Percentiles rank a stretch among this genome's conserved stretches.
Conservation (phyloP, 2,888 invertebrate species). For the Microplitis deprimator region DNA sequence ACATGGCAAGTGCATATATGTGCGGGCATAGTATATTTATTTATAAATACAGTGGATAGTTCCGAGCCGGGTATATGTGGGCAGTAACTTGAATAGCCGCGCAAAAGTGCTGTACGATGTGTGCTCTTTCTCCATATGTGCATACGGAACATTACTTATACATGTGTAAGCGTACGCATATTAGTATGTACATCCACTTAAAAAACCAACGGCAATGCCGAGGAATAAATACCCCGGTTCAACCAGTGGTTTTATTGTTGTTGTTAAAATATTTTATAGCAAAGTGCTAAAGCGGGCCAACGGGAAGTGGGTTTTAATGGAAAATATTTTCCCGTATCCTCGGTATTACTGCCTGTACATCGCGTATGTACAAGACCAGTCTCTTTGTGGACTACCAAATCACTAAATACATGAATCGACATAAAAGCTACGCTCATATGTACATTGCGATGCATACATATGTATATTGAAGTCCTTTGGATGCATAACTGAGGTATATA, state of each 20-base stretch:
- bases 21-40: background rate
- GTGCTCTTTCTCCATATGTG: background rate
- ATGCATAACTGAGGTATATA: background rate
- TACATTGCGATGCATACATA: background rate
- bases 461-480: background rate
- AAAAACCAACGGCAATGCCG: background rate
- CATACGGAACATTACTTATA: slow-evolving; percentile 2
- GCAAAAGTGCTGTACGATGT: slow-evolving; percentile 18
- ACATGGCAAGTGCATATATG: too few species aligned
- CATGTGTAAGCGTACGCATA: background rate
- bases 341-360: background rate
- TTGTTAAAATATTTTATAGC: slow-evolving; percentile 13
- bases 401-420: slow-evolving; percentile 11
- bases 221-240: slow-evolving; percentile 17
- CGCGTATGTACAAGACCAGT: background rate
- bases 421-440: background rate
- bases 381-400: slow-evolving; percentile 14
- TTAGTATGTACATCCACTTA: background rate
- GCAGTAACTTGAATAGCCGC: slow-evolving; percentile 27
- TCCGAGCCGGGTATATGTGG: background rate
- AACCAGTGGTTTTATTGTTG: slow-evolving; percentile 20
- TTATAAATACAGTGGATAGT: background rate
- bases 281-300: slow-evolving; percentile 4
- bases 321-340: slow-evolving; percentile 4
- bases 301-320: slow-evolving; percentile 9